Base-by-base conservation (phyloP, 2,797 vertebrate genomes). In the Intellagama lesueurii region DNA sequence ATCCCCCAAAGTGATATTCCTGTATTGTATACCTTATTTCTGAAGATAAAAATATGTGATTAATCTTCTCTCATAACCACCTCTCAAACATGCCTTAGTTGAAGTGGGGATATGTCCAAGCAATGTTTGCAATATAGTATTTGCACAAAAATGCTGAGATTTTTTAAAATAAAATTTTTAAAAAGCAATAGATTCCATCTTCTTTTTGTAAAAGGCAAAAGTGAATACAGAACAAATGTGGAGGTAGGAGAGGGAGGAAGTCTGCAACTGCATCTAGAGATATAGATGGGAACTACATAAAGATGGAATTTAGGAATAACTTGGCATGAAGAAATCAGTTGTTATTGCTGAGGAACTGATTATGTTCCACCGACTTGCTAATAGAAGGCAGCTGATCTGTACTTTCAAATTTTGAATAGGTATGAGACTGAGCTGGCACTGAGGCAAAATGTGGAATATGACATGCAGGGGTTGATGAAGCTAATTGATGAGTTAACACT, bases 401-500 rank as follows among this genome's bases (percentile, higher is more conserved):
- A n/a, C 47, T 87, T 24, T 81, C n/a, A 35, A 82, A 89, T 49
- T 35, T 64, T 11, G 22, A 28, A 69, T 79, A 97, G 97, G 89
- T 97, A 91, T 92, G 97, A 97, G 92, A 93, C 88, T 0, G 97
- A 97, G 32, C 49, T 92, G 44, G 49, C 22, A 2, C 66, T 97
- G 24, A 90, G 56, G 87, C 40, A 95, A 14, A 73, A 40, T 0
- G 96, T 96, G 5, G 96, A 97, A 49, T 69, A 9, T 0, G 97
- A 97, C 86, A 82, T 94, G 30, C 56, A 75, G 0, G 90, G 94
- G 14, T 89, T 97, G 60, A 8, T 73, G 26, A 94, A 47, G 26
- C 91, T 97, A 68, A 90, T 80, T 0, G 96, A 96, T 1, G 93
- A 97, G 7, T 79, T 97, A 75, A 96, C 94, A 22, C 72, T 97